Evolutionary conservation across 2,113 vertebrate genomes (phyloP).

Genomic region (Rhizomys pruinosus): DNA sequence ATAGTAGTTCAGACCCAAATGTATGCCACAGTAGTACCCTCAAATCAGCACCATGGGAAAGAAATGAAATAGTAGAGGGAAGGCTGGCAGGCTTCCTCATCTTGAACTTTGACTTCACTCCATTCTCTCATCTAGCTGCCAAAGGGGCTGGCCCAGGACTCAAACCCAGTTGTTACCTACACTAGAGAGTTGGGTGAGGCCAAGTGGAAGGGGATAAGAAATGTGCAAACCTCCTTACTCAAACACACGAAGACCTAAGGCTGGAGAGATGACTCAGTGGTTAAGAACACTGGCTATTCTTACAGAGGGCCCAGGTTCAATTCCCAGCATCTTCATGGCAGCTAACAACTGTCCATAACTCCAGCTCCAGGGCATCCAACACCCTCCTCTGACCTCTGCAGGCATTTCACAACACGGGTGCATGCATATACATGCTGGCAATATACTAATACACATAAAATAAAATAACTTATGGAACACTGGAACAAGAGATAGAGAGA

Average conservation of each 20-base stretch:
- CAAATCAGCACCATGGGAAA: slow-evolving; percentile 2
- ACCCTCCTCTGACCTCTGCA: no score
- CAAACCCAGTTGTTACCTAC: neutral
- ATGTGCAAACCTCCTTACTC: neutral
- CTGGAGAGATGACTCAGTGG: no score
- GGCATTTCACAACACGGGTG: no score
- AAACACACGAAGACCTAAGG: neutral
- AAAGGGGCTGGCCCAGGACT: neutral
- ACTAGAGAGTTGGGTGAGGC: neutral
- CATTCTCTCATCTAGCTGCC: neutral
- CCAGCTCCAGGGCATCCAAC: no score
- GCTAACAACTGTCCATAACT: no score
- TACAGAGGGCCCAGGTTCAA: no score
- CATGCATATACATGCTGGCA: no score
- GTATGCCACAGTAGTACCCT: slow-evolving; percentile 19
- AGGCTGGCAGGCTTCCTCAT: neutral
- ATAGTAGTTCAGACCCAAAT: neutral
- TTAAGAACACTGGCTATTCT: no score
- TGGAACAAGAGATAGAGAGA: no score
- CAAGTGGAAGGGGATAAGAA: slow-evolving; percentile 1
- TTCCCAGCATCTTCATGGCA: no score
- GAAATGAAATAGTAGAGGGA: neutral
- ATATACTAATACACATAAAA: no score
- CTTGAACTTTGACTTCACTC: slow-evolving; percentile 33
- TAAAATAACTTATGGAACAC: no score